These are phyloP conservation scores for Sorex fumeus DNA, from an alignment of 2,113 vertebrate species.

Conservation along the genomic window DNA sequence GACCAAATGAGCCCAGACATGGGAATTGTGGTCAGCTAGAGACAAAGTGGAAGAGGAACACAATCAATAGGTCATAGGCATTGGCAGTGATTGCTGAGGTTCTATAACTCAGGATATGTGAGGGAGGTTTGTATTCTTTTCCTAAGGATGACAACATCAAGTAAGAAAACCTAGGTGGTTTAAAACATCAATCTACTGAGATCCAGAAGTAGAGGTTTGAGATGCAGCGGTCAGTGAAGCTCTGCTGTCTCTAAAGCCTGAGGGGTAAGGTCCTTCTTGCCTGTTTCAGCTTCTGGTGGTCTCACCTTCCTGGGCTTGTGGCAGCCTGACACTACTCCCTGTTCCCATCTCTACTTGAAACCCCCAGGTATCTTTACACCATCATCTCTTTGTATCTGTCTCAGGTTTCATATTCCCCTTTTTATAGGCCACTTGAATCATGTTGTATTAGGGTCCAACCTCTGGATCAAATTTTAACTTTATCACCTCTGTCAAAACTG, in stretches of 20 bases:
- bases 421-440: background rate
- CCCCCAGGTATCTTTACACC: background rate
- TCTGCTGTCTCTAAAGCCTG: background rate
- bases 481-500: background rate
- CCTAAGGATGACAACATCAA: background rate
- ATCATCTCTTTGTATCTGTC: background rate
- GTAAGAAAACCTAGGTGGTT: background rate
- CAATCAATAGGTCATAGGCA: background rate
- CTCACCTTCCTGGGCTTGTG: background rate
- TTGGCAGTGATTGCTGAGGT: background rate
- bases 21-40: no score
- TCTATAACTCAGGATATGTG: background rate
- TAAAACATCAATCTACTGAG: background rate
- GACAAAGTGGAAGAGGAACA: accelerated
- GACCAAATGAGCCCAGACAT: background rate
- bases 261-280: background rate
- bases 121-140: background rate
- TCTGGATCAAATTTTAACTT: background rate
- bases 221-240: background rate
- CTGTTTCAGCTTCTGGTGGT: background rate
- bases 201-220: no score
- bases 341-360: background rate
- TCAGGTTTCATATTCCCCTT: background rate
- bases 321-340: background rate
- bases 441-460: background rate